These are phyloP conservation scores for Zaprionus capensis DNA, from an alignment of 1,140 invertebrate species.

Conservation along the genomic window DNA sequence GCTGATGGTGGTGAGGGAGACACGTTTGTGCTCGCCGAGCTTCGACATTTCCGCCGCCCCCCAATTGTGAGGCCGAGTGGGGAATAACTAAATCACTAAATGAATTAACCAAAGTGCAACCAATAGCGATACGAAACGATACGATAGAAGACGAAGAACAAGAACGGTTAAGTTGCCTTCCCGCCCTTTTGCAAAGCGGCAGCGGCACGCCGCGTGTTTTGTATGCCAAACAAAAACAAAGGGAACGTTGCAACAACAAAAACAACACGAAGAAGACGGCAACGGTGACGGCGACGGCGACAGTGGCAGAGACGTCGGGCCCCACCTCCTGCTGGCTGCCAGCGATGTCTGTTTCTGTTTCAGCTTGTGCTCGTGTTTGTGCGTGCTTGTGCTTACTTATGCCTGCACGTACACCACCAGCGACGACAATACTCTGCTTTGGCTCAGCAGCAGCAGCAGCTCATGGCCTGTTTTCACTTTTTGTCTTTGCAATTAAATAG, in stretches of 20 bases:
- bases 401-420: slow-evolving; percentile 30
- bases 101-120: not conserved
- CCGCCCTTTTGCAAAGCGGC: slow-evolving; percentile 67
- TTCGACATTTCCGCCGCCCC: slow-evolving; percentile 63
- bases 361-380: slow-evolving; percentile 28
- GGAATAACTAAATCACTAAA: slow-evolving; percentile 16
- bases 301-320: slow-evolving; percentile 26
- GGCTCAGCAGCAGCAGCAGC: slow-evolving; percentile 15
- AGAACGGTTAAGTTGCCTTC: slow-evolving; percentile 33
- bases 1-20: slow-evolving; percentile 72
- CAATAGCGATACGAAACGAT: slow-evolving; percentile 10
- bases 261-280: slow-evolving; percentile 20
- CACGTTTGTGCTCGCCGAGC: slow-evolving; percentile 66
- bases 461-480: slow-evolving; percentile 55
- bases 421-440: slow-evolving; percentile 15
- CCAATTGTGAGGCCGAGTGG: slow-evolving; percentile 41
- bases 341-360: slow-evolving; percentile 41
- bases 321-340: slow-evolving; percentile 42
- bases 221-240: slow-evolving; percentile 51
- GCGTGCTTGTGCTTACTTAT: not conserved
- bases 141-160: not conserved
- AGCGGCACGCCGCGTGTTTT: slow-evolving; percentile 60
- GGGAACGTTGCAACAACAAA: slow-evolving; percentile 6
- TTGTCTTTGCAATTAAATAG: slow-evolving; percentile 33
- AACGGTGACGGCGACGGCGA: slow-evolving; percentile 10